Conservation (phyloP, 2,113 vertebrate species). For the Trichomycterus rosablanca region DNA sequence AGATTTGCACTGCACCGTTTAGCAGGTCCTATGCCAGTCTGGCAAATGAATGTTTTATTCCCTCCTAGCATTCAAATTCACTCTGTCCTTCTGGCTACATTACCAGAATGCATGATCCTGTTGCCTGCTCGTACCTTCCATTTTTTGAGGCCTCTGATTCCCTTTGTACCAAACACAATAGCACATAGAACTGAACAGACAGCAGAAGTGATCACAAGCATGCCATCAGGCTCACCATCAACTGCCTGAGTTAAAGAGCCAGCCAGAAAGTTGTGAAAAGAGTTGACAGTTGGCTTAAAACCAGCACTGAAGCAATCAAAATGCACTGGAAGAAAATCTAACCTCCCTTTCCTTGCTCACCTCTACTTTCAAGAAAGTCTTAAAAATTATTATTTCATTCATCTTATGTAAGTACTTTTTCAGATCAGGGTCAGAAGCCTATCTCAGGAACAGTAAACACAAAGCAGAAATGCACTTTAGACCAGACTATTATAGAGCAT, state of each 20-base stretch:
- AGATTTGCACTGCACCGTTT: slow-evolving; percentile 51
- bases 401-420: too few species aligned
- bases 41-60: slow-evolving; percentile 49
- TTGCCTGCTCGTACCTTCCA: background rate
- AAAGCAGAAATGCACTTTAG: too few species aligned
- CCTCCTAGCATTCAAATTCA: slow-evolving; percentile 43
- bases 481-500: too few species aligned
- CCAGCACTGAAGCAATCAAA: background rate
- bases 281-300: slow-evolving; percentile 10
- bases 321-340: too few species aligned
- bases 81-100: slow-evolving; percentile 43
- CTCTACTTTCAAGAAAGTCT: too few species aligned
- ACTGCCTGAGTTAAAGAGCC: slow-evolving; percentile 7
- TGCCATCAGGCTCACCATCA: slow-evolving; percentile 15
- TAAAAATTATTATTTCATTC: too few species aligned
- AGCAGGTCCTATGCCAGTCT: slow-evolving; percentile 55
- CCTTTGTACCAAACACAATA: slow-evolving; percentile 36
- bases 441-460: too few species aligned
- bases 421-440: too few species aligned
- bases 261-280: slow-evolving; percentile 9
- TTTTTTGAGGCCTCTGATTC: slow-evolving; percentile 26
- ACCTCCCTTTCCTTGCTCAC: too few species aligned
- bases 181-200: slow-evolving; percentile 24
- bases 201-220: slow-evolving; percentile 32
- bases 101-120: slow-evolving; percentile 43